Evolutionary conservation across 2,113 vertebrate genomes (phyloP).

Genomic region (Zosterops lateralis): DNA sequence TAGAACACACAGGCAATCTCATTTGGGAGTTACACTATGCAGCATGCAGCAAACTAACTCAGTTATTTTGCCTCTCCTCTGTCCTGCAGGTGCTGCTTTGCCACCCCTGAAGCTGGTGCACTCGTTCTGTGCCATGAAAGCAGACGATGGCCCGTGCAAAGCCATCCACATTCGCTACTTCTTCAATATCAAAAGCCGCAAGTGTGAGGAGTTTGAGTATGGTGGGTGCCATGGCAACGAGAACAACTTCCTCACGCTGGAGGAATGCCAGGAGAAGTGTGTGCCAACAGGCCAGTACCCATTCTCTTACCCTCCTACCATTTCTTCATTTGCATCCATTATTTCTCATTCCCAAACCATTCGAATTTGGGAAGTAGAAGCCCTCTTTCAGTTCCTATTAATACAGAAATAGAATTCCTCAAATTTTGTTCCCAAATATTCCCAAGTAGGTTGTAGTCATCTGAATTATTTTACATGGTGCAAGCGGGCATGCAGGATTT

Average conservation of each 20-base stretch:
- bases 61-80: not conserved
- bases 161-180: slow-evolving; percentile 78
- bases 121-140: slow-evolving; percentile 82
- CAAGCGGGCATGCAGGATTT: not conserved
- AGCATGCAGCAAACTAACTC: not conserved
- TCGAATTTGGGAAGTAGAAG: not conserved
- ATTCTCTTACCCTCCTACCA: not conserved
- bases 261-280: slow-evolving; percentile 82
- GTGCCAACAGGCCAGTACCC: slow-evolving; percentile 52
- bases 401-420: not conserved
- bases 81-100: slow-evolving; percentile 27
- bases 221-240: slow-evolving; percentile 91
- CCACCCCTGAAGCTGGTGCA: slow-evolving; percentile 67
- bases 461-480: not conserved
- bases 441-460: not conserved
- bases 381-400: not conserved
- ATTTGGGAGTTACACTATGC: not conserved
- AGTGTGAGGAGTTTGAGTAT: slow-evolving; percentile 83
- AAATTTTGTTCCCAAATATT: not conserved
- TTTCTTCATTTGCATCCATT: not conserved
- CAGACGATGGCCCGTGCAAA: slow-evolving; percentile 83
- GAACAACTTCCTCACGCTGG: slow-evolving; percentile 84
- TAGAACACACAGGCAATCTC: not conserved
- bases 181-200: slow-evolving; percentile 77
- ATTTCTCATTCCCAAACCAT: not conserved